Evolutionary conservation across 2,113 vertebrate genomes (phyloP).

Genomic region (Tapirus terrestris): DNA sequence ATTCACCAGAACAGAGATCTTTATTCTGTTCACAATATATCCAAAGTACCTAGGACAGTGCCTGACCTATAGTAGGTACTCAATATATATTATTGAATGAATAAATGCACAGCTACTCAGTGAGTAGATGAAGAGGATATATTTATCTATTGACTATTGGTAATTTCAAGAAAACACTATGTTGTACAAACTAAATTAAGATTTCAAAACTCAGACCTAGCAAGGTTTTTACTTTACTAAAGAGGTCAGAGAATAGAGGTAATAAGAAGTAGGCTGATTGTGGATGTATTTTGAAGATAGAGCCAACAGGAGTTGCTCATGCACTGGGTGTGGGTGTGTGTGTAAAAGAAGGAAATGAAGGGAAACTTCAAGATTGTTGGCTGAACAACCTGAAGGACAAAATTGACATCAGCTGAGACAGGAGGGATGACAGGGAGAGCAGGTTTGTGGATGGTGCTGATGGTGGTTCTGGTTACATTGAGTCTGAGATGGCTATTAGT

Average conservation of each 20-base stretch:
- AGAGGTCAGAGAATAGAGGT: neutral
- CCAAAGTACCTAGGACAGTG: neutral
- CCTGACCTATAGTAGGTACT: neutral
- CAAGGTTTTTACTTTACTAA: neutral
- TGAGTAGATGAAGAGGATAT: neutral
- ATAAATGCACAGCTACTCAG: neutral
- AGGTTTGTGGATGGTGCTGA: neutral
- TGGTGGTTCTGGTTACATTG: neutral
- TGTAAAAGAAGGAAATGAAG: neutral
- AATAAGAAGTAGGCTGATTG: neutral
- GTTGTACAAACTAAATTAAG: neutral
- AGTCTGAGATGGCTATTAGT: neutral
- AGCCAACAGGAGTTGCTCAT: neutral
- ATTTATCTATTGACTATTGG: neutral
- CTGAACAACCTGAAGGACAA: neutral
- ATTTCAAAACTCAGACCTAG: neutral
- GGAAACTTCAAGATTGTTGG: neutral
- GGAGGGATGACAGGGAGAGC: neutral
- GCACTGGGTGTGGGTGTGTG: neutral
- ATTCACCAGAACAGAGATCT: neutral
- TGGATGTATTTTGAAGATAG: neutral
- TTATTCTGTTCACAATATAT: neutral
- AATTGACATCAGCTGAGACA: neutral
- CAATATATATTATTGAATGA: neutral
- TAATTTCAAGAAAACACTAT: neutral